Base-by-base conservation (phyloP, 2,113 vertebrate genomes). In the Climacteris rufus region DNA sequence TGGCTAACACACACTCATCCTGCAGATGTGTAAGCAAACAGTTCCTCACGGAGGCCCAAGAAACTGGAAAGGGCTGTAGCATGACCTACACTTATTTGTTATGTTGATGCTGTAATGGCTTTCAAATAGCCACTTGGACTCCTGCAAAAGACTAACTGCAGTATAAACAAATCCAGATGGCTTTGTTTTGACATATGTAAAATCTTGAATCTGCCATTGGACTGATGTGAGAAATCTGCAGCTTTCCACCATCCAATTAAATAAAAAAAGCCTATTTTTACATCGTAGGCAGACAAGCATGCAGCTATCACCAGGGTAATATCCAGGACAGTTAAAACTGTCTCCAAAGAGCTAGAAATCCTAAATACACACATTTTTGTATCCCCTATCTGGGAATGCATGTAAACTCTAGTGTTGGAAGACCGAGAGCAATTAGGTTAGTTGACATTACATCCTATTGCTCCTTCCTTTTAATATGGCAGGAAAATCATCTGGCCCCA, bases 81-180 rank as follows among this genome's bases (percentile, higher is more conserved):
- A 35, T 19, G 53, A 69, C 70, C 45, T 49, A 5, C 37, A n/a
- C 80, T 92, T 90, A 27, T 28, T 70, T 81, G 57, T 64, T 71
- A 50, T 20, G 35, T n/a, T 70, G 68, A 75, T 75, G 74, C 52
- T 53, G 25, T 11, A 45, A 21, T 28, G 30, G 13, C 54, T 89
- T 74, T 77, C 49, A 61, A 88, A 88, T 57, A 85, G 83, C 42
- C 91, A 90, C 82, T 76, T 89, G 77, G 66, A 76, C 63, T 80
- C 90, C 91, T 93, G 66, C 40, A 90, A 91, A 87, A 81, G 71
- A 76, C 82, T 86, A 87, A 89, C 85, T 83, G 64, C 28, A 21
- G 69, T 19, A 70, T 83, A 93, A 90, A 95, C 70, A 97, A 96
- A 96, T 8, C 35, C 87, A 96, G 93, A 95, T 77, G 87, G 92